phyloP scores from a whole-genome alignment of 2,113 vertebrate genomes.

The Etheostoma cragini region DNA sequence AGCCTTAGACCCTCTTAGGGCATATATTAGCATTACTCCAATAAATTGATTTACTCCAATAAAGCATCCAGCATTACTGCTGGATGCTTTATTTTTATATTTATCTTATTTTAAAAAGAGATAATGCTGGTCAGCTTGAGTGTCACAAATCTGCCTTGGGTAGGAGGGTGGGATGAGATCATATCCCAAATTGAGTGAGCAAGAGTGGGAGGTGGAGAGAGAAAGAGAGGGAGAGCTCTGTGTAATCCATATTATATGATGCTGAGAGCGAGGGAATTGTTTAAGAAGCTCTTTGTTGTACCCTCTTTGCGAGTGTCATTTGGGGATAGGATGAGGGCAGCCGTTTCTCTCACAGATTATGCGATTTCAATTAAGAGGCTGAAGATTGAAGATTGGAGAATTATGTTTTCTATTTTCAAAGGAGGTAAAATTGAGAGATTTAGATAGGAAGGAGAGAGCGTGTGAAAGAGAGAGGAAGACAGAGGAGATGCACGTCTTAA shows the following conservation, averaged over 20 bases:
- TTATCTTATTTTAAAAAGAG: constrained; percentile 79
- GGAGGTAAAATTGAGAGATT: constrained; percentile 35
- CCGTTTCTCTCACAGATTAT: constrained; percentile 62
- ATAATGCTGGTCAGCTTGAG: constrained; percentile 78
- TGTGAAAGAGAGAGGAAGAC: neutral
- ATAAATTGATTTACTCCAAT: no score
- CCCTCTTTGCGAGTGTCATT: constrained; percentile 61
- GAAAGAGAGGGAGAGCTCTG: constrained; percentile 52
- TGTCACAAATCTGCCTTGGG: constrained; percentile 79
- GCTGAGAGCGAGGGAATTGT: constrained; percentile 73
- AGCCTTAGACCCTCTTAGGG: constrained; percentile 81
- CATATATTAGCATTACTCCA: constrained; percentile 82
- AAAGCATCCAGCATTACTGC: constrained; percentile 79
- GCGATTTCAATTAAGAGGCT: constrained; percentile 80
- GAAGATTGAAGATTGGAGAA: constrained; percentile 70
- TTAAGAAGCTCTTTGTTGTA: constrained; percentile 81
- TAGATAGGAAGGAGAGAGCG: constrained; percentile 7
- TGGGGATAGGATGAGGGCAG: constrained; percentile 58
- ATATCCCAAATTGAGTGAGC: constrained; percentile 68
- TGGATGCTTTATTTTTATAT: constrained; percentile 76
- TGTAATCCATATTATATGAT: constrained; percentile 81
- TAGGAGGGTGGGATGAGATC: constrained; percentile 70
- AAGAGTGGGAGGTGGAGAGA: constrained; percentile 63
- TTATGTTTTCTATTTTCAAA: constrained; percentile 59
- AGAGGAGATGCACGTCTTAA: neutral